Conservation (phyloP, 2,888 invertebrate species). For the Melanotus villosus region DNA sequence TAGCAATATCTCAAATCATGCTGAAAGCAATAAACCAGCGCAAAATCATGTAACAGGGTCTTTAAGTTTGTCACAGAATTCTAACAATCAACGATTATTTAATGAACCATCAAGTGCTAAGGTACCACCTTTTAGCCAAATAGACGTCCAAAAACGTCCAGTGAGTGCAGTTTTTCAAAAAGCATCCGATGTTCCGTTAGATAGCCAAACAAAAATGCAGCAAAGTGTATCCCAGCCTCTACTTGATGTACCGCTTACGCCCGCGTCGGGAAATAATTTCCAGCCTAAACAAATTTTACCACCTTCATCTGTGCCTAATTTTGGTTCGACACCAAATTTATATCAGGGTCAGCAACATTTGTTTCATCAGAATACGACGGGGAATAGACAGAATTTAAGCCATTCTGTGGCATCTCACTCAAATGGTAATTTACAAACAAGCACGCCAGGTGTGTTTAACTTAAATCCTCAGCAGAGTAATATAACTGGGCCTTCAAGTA, state of each 20-base stretch:
- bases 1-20: constrained; percentile 11
- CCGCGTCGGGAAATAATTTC: neutral
- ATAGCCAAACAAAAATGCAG: constrained; percentile 29
- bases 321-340: constrained; percentile 41
- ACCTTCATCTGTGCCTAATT: constrained; percentile 5
- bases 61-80: neutral
- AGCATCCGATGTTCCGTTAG: neutral
- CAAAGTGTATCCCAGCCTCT: constrained; percentile 35
- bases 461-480: neutral
- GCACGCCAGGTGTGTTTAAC: neutral
- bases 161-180: neutral
- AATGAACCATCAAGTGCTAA: constrained; percentile 4
- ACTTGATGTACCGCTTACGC: neutral
- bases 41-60: neutral
- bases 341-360: constrained; percentile 28
- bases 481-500: no score
- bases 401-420: neutral
- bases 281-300: neutral
- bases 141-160: no score
- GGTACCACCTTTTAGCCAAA: neutral
- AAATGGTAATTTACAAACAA: neutral
- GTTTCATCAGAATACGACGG: neutral
- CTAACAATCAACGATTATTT: neutral
- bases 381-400: neutral
- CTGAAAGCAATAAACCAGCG: constrained; percentile 31